phyloP scores from a whole-genome alignment of 1,140 invertebrate genomes.

The Atta texana region DNA sequence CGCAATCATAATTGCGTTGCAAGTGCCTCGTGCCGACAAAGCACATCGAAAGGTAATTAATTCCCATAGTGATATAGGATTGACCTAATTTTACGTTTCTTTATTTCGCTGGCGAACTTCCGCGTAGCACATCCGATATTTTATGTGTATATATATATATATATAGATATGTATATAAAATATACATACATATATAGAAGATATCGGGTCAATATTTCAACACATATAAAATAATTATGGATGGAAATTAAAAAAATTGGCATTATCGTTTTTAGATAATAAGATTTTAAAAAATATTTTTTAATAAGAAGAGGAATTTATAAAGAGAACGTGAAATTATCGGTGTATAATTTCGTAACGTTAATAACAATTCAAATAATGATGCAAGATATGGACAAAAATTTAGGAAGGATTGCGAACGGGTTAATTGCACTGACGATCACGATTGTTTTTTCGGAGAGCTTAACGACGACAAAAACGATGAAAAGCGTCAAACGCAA shows the following conservation, averaged over 20 bases:
- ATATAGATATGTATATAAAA: neutral
- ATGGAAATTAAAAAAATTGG: neutral
- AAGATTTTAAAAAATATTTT: slow-evolving; percentile 29
- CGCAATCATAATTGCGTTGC: slow-evolving; percentile 44
- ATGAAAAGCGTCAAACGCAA: slow-evolving; percentile 42
- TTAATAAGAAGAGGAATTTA: neutral
- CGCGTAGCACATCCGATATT: neutral
- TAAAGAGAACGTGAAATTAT: neutral
- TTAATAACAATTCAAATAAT: slow-evolving; percentile 22
- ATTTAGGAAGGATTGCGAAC: slow-evolving; percentile 5
- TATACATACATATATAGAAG: neutral
- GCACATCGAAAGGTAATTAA: slow-evolving; percentile 51
- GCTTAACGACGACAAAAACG: slow-evolving; percentile 55
- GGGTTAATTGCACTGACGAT: slow-evolving; percentile 40
- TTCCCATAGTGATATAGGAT: slow-evolving; percentile 29
- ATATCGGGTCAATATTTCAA: slow-evolving; percentile 16
- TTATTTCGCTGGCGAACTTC: neutral
- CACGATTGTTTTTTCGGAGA: slow-evolving; percentile 7
- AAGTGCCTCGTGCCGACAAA: slow-evolving; percentile 56
- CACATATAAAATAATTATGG: neutral
- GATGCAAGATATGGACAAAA: neutral
- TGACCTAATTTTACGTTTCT: slow-evolving; percentile 51
- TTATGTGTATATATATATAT: too few relatives aligned
- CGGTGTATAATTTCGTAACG: neutral
- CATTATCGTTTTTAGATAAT: neutral